Base-by-base conservation (phyloP, 2,797 vertebrate genomes). In the Borostomias antarcticus region DNA sequence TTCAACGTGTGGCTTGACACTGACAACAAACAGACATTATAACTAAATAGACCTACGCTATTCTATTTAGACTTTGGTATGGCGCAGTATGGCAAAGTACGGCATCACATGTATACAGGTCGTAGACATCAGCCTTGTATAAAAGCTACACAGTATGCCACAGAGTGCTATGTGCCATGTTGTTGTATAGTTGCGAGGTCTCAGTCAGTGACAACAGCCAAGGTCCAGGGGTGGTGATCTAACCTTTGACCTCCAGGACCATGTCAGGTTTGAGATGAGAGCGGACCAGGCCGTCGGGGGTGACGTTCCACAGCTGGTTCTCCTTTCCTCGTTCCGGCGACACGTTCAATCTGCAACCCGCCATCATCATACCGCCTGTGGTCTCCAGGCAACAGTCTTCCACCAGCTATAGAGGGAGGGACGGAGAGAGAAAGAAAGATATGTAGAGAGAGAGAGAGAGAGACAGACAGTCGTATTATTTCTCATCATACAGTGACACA, bases 211-310 rank as follows among this genome's bases (percentile, higher is more conserved):
- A 53, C 54, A 35, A 26, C 19, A 32, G 19, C 0, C 6, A 35
- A 67, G 26, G 63, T 26, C 28, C 2, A 52, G 11, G 2, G 10
- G 17, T 13, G 43, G 17, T 25, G 66, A 65, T 71, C 92, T 95
- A 86, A 99, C 97, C 97, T 97, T 98, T 99, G 82, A 99, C 88
- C 82, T 98, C 95, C 82, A 99, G 87, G 76, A 96, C 94, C 80
- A 98, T 90, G 13, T 94, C 88, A 9, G 95, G 94, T 72, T 95
- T 94, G 72, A 95, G 66, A 79, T 93, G 92, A 87, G 85, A 94
- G 58, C 88, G 94, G 76, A 99, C 94, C 69, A 93, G 87, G 70
- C 97, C 95, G 0, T 98, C 93, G 0, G 91, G 89, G 26, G 91
- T 93, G 86, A 99, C 85, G 80, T 83, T 93, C 97, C 96, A 99